These are phyloP conservation scores for Telmatochromis brichardi DNA, from an alignment of 2,113 vertebrate species.

Conservation along the genomic window DNA sequence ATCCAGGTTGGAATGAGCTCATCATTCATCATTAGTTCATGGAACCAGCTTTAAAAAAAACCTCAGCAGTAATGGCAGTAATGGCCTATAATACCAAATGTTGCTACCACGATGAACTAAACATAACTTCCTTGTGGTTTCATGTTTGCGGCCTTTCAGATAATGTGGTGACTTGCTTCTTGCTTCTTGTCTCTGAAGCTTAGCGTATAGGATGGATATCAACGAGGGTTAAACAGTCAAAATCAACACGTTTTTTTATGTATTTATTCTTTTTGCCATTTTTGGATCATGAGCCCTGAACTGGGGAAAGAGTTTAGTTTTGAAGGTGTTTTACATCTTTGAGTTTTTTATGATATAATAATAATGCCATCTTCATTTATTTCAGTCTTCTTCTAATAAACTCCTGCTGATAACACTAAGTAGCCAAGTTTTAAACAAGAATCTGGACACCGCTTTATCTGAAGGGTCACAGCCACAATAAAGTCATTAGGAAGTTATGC, in stretches of 20 bases:
- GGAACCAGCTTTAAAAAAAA: neutral
- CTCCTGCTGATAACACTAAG: neutral
- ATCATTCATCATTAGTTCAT: neutral
- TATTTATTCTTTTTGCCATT: neutral
- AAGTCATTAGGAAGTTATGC: neutral
- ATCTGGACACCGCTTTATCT: neutral
- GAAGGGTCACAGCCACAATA: neutral
- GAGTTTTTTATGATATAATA: neutral
- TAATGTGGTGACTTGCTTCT: neutral
- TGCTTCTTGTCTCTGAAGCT: neutral
- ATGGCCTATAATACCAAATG: neutral
- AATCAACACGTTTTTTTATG: neutral
- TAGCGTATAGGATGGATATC: fast-evolving
- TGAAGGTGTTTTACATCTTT: neutral
- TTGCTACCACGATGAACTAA: neutral
- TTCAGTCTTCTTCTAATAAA: neutral
- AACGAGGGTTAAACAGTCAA: neutral
- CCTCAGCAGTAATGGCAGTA: neutral
- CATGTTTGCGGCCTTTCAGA: neutral
- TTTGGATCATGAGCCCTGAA: neutral
- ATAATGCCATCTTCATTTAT: neutral
- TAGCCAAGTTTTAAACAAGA: neutral
- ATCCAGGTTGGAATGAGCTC: neutral
- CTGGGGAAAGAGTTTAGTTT: neutral
- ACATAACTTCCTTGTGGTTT: neutral